Evolutionary conservation across 2,797 vertebrate species (phyloP).

Genomic region (Craterocephalus amniculus): DNA sequence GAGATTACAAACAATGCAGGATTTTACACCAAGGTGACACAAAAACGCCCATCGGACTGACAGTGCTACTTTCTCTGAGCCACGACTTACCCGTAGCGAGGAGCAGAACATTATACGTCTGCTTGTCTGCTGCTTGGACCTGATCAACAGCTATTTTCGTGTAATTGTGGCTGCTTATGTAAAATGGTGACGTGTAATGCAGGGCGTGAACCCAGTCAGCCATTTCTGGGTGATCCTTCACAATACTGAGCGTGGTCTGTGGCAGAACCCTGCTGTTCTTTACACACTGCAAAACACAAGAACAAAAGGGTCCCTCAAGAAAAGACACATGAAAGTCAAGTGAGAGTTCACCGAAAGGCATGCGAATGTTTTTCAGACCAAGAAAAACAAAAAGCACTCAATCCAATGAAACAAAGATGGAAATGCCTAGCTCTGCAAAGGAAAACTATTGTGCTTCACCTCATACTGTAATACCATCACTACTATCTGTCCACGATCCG

Average conservation of each 20-base stretch:
- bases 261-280: constrained; percentile 71
- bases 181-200: constrained; percentile 70
- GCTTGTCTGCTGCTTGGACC: constrained; percentile 66
- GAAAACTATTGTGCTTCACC: neutral
- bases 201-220: constrained; percentile 76
- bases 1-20: constrained; percentile 1
- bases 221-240: constrained; percentile 83
- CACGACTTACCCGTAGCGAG: constrained; percentile 80
- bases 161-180: constrained; percentile 79
- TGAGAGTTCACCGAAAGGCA: constrained; percentile 1
- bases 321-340: neutral
- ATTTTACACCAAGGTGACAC: neutral
- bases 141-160: constrained; percentile 80
- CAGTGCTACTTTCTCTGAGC: neutral
- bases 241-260: constrained; percentile 56
- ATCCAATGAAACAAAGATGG: neutral
- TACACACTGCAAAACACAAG: constrained; percentile 74
- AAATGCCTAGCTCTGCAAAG: neutral
- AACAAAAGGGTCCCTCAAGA: neutral
- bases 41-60: neutral
- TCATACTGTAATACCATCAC: neutral
- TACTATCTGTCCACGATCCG: neutral
- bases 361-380: neutral
- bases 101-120: constrained; percentile 73
- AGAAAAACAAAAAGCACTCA: neutral